phyloP scores from a whole-genome alignment of 2,888 invertebrate species.

The Anodontia alba region DNA sequence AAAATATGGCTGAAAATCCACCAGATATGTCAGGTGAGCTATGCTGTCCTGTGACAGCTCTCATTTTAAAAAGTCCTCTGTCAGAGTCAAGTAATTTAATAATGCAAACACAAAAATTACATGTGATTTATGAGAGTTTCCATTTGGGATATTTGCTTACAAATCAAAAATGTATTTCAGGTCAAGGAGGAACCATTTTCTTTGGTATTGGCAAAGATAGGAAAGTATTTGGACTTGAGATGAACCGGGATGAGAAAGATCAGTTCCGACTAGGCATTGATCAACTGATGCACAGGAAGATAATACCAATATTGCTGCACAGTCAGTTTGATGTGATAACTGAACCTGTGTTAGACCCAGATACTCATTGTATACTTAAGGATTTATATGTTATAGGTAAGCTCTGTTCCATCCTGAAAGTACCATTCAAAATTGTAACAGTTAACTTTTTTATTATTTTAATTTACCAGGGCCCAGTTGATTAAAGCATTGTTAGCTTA shows the following conservation, averaged over 20 bases:
- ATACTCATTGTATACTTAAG: slow-evolving; percentile 21
- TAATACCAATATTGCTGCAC: slow-evolving; percentile 63
- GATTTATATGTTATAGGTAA: slow-evolving; percentile 68
- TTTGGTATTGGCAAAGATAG: slow-evolving; percentile 64
- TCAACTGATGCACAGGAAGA: slow-evolving; percentile 58
- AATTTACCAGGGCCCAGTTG: not conserved
- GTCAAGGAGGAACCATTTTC: slow-evolving; percentile 66
- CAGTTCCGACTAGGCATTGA: slow-evolving; percentile 70
- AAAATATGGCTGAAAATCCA: no score
- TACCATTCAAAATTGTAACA: no score
- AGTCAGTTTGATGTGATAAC: slow-evolving; percentile 64
- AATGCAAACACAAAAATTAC: no score
- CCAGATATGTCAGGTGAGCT: no score
- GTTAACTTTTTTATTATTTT: no score
- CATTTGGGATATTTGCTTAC: no score
- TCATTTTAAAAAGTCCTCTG: no score
- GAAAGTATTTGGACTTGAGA: slow-evolving; percentile 62
- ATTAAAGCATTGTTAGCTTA: no score
- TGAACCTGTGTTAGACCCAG: slow-evolving; percentile 54
- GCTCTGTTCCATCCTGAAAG: no score
- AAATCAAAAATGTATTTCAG: slow-evolving; percentile 28
- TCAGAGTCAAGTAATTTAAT: no score
- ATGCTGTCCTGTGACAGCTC: no score
- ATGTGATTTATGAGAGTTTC: no score
- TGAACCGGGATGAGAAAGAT: slow-evolving; percentile 68